Evolutionary conservation across 2,888 invertebrate species (phyloP).

Genomic region (Lepetodrilus schrolli): DNA sequence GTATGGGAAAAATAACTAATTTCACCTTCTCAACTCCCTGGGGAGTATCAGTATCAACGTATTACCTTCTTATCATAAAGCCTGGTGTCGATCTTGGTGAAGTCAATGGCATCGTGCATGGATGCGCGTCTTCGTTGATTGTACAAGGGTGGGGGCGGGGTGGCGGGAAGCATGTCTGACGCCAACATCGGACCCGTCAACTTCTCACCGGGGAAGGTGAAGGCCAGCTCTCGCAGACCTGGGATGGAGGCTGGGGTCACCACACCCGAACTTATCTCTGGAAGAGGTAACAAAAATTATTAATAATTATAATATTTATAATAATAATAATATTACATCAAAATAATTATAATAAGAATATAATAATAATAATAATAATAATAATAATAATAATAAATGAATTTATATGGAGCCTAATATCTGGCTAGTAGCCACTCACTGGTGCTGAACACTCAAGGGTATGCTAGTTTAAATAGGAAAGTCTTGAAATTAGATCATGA

Average conservation of each 20-base stretch:
- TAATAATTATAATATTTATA: neutral
- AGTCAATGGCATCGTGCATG: slow-evolving; percentile 82
- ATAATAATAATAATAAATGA: too few species aligned
- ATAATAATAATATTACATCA: too few species aligned
- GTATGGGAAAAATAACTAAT: too few species aligned
- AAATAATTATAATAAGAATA: too few species aligned
- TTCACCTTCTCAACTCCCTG: too few species aligned
- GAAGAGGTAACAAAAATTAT: neutral
- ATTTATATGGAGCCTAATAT: too few species aligned
- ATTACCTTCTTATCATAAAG: slow-evolving; percentile 70
- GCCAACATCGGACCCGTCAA: slow-evolving; percentile 49
- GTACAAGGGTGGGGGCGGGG: slow-evolving; percentile 48
- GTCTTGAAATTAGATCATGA: too few species aligned
- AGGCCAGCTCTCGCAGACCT: slow-evolving; percentile 59
- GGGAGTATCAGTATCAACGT: too few species aligned
- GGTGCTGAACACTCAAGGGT: too few species aligned
- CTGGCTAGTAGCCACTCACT: too few species aligned
- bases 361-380: too few species aligned
- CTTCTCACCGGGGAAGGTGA: slow-evolving; percentile 57
- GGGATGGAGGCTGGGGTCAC: slow-evolving; percentile 57
- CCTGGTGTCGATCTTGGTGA: slow-evolving; percentile 73
- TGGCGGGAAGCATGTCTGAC: slow-evolving; percentile 48
- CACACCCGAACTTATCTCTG: slow-evolving; percentile 55
- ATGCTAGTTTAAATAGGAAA: too few species aligned
- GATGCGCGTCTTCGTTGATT: slow-evolving; percentile 71